A percentile compares a stretch with the other conserved stretches of the same genome.
These are phyloP conservation scores for Liodrosophila aerea DNA, from an alignment of 2,888 invertebrate species.

Conservation along the genomic window DNA sequence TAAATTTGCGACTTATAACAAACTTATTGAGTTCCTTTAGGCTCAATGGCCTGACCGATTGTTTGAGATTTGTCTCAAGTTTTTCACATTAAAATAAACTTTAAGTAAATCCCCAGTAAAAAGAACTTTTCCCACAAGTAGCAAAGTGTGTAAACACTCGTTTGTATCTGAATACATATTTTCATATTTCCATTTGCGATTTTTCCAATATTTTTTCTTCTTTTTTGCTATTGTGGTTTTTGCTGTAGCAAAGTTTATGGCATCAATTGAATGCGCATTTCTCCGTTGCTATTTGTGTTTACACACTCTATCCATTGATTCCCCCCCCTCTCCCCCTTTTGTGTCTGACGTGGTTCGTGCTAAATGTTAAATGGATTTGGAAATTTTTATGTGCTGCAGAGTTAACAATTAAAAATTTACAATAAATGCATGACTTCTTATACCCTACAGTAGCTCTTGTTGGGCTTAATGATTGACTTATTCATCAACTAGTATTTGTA, in stretches of 20 bases:
- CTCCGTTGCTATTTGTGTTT: conserved; percentile 5
- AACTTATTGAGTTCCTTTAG: no score
- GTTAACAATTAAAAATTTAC: conserved; percentile 1
- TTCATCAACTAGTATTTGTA: neutral
- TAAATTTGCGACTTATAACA: neutral
- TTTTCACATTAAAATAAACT: no score
- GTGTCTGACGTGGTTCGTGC: conserved; percentile 2
- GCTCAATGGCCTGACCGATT: no score
- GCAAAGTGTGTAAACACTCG: conserved; percentile 31
- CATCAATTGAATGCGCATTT: conserved; percentile 32
- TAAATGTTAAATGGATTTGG: conserved; percentile 18
- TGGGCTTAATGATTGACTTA: neutral
- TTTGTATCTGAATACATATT: no score
- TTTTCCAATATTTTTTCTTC: conserved; percentile 18
- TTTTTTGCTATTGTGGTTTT: conserved; percentile 14
- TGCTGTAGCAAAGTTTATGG: conserved; percentile 26
- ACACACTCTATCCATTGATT: neutral
- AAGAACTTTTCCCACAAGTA: conserved; percentile 3
- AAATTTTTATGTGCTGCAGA: conserved; percentile 6
- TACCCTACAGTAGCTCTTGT: neutral
- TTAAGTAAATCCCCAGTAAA: neutral
- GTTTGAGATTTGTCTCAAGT: no score
- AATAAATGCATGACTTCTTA: conserved; percentile 2
- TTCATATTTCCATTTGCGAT: conserved; percentile 15
- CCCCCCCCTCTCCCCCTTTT: no score